Conservation (phyloP, 2,113 vertebrate genomes). For the Chitala chitala region DNA sequence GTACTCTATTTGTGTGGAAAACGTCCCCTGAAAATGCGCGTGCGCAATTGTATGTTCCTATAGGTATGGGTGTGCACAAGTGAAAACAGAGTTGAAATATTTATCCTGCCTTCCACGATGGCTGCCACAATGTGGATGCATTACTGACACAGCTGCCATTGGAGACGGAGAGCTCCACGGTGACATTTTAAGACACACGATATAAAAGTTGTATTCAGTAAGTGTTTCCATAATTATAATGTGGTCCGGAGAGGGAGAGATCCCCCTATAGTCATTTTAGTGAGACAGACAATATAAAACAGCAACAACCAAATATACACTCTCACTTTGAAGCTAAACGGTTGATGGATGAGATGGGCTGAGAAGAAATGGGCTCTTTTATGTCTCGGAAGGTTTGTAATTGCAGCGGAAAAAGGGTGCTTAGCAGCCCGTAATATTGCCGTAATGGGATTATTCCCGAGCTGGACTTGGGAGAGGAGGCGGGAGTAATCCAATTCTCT, state of each 20-base stretch:
- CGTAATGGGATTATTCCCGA: conserved; percentile 90
- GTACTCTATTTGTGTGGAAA: background rate
- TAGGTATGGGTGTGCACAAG: no score
- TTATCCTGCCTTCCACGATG: background rate
- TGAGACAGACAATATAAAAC: conserved; percentile 50
- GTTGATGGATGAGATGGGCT: conserved; percentile 77
- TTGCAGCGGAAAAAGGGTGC: conserved; percentile 87
- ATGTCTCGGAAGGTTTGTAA: conserved; percentile 84
- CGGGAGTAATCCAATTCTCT: conserved; percentile 58
- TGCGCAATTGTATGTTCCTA: background rate
- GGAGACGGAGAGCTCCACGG: background rate
- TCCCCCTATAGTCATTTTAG: conserved; percentile 50
- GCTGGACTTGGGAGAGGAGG: conserved; percentile 62
- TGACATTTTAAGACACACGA: background rate
- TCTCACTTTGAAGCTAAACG: conserved; percentile 74
- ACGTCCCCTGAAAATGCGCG: background rate
- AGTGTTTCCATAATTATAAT: conserved; percentile 54
- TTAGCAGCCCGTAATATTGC: conserved; percentile 81
- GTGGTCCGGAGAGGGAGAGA: conserved; percentile 54
- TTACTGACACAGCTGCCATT: background rate
- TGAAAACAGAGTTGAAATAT: background rate
- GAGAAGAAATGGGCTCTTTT: conserved; percentile 79
- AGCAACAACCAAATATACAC: conserved; percentile 35
- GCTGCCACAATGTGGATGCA: background rate
- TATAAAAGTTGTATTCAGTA: conserved; percentile 16